Base-by-base conservation (phyloP, 2,113 vertebrate genomes). In the Bucco capensis region DNA sequence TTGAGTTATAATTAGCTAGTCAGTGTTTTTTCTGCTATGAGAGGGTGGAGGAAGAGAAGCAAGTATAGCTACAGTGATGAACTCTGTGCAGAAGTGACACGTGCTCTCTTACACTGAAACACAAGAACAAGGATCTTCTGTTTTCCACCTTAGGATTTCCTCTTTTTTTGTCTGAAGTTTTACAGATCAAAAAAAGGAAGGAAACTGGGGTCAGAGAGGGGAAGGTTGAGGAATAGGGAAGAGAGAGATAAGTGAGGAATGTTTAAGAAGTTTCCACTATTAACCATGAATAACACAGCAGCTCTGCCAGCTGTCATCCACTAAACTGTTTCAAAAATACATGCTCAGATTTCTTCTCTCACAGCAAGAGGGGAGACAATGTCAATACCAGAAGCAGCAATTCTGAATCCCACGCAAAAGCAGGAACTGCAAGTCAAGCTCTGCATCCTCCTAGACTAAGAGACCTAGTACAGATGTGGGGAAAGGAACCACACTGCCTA, bases 141-240 rank as follows among this genome's bases (percentile, higher is more conserved):
- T 76, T 95, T 95, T 70, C 74, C 81, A 92, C 74, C 81, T 94
- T 93, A 89, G 87, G 74, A 93, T 95, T 94, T 96, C 92, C 88
- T 95, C 85, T 86, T 86, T 93, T 85, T 87, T 86, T 78, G 47
- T 65, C 78, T 15, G 1, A 57, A 85, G 70, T 58, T 82, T 80
- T 91, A 87, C 73, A 83, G 87, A 86, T 30, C 1, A 27, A 76
- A 85, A 81, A 83, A 71, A 83, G 75, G 90, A 93, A 95, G 85
- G 86, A 96, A 96, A 83, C 56, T 66, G 50, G 64, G 84, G 40
- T 27, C 15, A 19, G 53, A 25, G 42, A 47, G 61, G 54, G 3
- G 4, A 69, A 84, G 60, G 35, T 46, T 73, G 37, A 84, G 11
- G 75, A 92, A 88, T 44, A 89, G 27, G 37, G 87, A 94, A 90